Percentiles rank a stretch among this genome's conserved stretches.
Conservation (phyloP, 2,888 invertebrate genomes). For the Drosophila tripunctata region DNA sequence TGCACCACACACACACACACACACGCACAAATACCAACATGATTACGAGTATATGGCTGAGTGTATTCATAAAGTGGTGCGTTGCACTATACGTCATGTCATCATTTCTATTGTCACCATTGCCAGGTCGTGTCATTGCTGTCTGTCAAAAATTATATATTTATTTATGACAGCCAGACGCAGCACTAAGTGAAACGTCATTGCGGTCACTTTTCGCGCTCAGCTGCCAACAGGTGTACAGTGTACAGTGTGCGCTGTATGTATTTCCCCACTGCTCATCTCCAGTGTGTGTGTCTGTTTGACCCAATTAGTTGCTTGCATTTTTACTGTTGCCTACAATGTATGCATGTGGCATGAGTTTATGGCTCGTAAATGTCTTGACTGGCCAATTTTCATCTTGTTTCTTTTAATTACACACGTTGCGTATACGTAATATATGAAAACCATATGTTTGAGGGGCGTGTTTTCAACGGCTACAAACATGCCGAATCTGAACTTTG, state of each 20-base stretch:
- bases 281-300: conserved; percentile 38
- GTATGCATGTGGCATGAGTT: conserved; percentile 65
- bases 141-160: conserved; percentile 77
- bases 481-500: not conserved
- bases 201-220: conserved; percentile 51
- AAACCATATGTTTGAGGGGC: conserved; percentile 40
- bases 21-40: not conserved
- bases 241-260: not conserved
- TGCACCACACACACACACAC: conserved; percentile 43
- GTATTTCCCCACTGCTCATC: conserved; percentile 4
- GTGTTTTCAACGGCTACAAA: conserved; percentile 9
- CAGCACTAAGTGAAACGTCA: conserved; percentile 76
- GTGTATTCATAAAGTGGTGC: conserved; percentile 26
- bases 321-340: conserved; percentile 55
- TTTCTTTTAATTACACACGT: conserved; percentile 55
- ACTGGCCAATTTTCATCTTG: conserved; percentile 55
- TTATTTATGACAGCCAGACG: conserved; percentile 70
- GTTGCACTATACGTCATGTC: conserved; percentile 60
- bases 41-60: not conserved
- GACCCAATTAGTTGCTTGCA: conserved; percentile 72
- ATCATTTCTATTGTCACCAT: conserved; percentile 80
- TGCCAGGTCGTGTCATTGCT: conserved; percentile 35
- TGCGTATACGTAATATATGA: conserved; percentile 65
- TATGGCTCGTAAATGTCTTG: conserved; percentile 76
- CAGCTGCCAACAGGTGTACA: conserved; percentile 72